phyloP scores from a whole-genome alignment of 1,140 invertebrate genomes.

The Diorhabda sublineata region DNA sequence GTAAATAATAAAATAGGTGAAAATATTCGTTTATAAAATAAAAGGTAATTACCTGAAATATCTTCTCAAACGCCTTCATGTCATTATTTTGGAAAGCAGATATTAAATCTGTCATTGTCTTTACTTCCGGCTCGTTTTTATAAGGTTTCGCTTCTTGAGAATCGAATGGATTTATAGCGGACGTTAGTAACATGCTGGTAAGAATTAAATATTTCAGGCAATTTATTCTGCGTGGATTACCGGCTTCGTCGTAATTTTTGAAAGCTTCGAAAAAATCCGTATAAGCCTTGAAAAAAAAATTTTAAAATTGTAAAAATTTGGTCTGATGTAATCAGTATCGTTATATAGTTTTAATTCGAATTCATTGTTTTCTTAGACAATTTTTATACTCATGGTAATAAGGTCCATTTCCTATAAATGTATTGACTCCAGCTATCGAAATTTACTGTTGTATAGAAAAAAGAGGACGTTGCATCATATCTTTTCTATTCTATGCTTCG shows the following conservation, averaged over 20 bases:
- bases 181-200: constrained; percentile 98
- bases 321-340: too few species aligned
- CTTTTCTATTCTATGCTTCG: too few species aligned
- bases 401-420: too few species aligned
- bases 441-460: too few species aligned
- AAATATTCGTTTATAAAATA: too few species aligned
- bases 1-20: too few species aligned
- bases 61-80: constrained; percentile 96
- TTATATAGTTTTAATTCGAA: too few species aligned
- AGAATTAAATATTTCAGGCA: constrained; percentile 98
- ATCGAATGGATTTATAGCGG: constrained; percentile 98
- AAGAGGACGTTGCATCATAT: too few species aligned
- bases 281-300: constrained; percentile 65
- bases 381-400: too few species aligned
- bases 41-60: constrained; percentile 76
- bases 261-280: constrained; percentile 99
- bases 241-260: constrained; percentile 99
- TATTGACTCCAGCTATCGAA: too few species aligned
- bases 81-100: constrained; percentile 98
- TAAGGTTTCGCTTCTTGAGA: constrained; percentile 99
- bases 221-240: constrained; percentile 89
- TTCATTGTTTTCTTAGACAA: too few species aligned
- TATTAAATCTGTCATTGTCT: constrained; percentile 98
- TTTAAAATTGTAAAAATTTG: neutral
- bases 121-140: constrained; percentile 97